Evolutionary conservation across 1,140 invertebrate genomes (phyloP), one percentile per base, ranked within the genome.

Genomic region (Drosophila repletoides): DNA sequence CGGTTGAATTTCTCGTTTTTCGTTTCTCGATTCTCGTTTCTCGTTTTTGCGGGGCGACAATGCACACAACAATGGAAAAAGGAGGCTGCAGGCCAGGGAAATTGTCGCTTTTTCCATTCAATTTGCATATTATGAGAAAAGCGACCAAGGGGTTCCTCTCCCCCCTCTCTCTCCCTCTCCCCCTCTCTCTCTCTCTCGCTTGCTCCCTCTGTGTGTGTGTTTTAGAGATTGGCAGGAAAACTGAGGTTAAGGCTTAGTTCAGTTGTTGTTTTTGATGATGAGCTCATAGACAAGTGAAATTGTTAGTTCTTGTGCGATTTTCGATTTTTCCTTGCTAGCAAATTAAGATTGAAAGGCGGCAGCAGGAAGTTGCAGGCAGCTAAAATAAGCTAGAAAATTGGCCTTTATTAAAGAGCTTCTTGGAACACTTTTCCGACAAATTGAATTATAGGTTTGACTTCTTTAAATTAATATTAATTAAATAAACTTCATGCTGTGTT

Each of bases 81-180:
- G 53, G 59, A 17, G 17, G 46, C 40, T 34, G 28, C 5, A 36
- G 38, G 56, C 41, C 38, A 34, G 26, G 52, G 56, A 64, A 52
- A 59, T 76, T 83, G 73, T 83, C 77, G 77, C 69, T 83, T 81
- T 72, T 41, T 45, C 69, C 56, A 66, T 73, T 46, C 52, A 43
- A 83, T 83, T 83, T 83, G 79, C 79, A 83, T 83, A 83, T 84
- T 74, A 81, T 83, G 73, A 73, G 70, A 86, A 64, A 74, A 68
- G 40, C 36, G 17, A 4, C 6, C 24, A 15, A 38, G 24, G 29
- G n/a, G 19, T 21, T 52, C n/a, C n/a, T n/a, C n/a, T n/a, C n/a
- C n/a, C n/a, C n/a, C 4, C n/a, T n/a, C n/a, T n/a, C n/a, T 36
- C 12, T 1, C 6, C 15, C 0, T 4, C 10, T 0, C n/a, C n/a